Evolutionary conservation across 2,888 invertebrate species (phyloP).

Genomic region (Chymomyza fuscimana): DNA sequence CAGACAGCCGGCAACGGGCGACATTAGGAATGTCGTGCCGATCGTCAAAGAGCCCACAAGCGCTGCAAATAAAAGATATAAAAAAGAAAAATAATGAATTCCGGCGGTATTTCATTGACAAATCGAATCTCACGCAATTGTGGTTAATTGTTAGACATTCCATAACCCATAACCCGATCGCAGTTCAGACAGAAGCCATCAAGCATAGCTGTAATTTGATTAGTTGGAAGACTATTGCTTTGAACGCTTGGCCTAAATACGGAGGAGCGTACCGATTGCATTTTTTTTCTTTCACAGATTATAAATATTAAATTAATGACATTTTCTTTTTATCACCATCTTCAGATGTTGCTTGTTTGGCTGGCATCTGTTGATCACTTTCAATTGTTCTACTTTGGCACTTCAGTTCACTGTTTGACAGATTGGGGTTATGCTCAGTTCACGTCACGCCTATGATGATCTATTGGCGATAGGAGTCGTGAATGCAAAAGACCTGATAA

Average conservation of each 20-base stretch:
- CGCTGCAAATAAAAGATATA: conserved; percentile 84
- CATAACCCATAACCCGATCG: conserved; percentile 7
- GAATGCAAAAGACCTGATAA: conserved; percentile 32
- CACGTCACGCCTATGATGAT: conserved; percentile 37
- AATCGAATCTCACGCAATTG: conserved; percentile 61
- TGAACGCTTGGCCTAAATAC: not conserved
- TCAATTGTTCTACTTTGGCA: conserved; percentile 32
- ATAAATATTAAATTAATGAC: not conserved
- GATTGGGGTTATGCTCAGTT: conserved; percentile 67
- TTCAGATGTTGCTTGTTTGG: not conserved
- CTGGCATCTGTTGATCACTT: conserved; percentile 39
- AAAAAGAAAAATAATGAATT: conserved; percentile 18
- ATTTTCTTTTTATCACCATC: not conserved
- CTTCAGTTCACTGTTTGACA: conserved; percentile 49
- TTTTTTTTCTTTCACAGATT: not conserved
- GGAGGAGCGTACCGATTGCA: not conserved
- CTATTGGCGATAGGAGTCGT: conserved; percentile 52
- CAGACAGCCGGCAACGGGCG: conserved; percentile 91
- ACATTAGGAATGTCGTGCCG: conserved; percentile 93
- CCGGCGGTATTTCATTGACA: conserved; percentile 37
- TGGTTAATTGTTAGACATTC: conserved; percentile 55
- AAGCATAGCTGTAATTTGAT: conserved; percentile 9
- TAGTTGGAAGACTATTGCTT: conserved; percentile 1
- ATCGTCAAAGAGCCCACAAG: conserved; percentile 93
- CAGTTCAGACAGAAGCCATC: conserved; percentile 14